A percentile compares a stretch with the other conserved stretches of the same genome.
These are phyloP conservation scores for Drosophila triauraria DNA, from an alignment of 1,140 invertebrate genomes.

Conservation along the genomic window DNA sequence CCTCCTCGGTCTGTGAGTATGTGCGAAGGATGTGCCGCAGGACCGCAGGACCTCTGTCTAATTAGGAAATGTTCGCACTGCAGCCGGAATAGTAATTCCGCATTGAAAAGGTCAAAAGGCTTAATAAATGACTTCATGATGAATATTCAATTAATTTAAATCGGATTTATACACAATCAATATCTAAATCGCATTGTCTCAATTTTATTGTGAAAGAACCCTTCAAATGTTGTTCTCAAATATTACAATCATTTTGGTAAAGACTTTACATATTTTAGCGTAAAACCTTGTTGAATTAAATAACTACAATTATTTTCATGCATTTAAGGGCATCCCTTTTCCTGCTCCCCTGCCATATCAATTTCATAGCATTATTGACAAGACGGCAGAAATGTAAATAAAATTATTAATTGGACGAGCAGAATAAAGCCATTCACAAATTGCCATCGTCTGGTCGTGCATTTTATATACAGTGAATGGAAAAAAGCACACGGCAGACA, in stretches of 20 bases:
- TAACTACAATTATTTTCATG: background rate
- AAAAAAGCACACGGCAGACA: slow-evolving; percentile 5
- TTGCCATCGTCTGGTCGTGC: slow-evolving; percentile 7
- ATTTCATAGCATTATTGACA: slow-evolving; percentile 6
- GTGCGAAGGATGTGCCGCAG: slow-evolving; percentile 31
- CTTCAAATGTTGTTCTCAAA: too few relatives aligned
- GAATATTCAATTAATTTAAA: background rate
- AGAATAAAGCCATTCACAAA: slow-evolving; percentile 14
- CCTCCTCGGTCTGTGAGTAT: slow-evolving; percentile 5
- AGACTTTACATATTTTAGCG: too few relatives aligned
- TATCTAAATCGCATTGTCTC: too few relatives aligned
- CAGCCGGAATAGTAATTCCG: slow-evolving; percentile 14
- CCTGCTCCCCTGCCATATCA: background rate
- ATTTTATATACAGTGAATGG: background rate
- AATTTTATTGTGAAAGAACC: too few relatives aligned
- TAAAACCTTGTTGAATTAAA: too few relatives aligned
- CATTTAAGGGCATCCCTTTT: background rate
- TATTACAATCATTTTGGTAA: too few relatives aligned
- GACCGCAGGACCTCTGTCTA: slow-evolving; percentile 35
- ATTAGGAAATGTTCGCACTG: slow-evolving; percentile 34
- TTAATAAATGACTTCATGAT: background rate
- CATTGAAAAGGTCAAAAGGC: slow-evolving; percentile 16
- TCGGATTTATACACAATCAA: too few relatives aligned
- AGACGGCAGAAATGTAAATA: slow-evolving; percentile 27
- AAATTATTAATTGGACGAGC: slow-evolving; percentile 29